A percentile compares a stretch with the other conserved stretches of the same genome.
These are phyloP conservation scores for Pantherophis guttatus DNA, from an alignment of 2,113 vertebrate species.

Conservation along the genomic window DNA sequence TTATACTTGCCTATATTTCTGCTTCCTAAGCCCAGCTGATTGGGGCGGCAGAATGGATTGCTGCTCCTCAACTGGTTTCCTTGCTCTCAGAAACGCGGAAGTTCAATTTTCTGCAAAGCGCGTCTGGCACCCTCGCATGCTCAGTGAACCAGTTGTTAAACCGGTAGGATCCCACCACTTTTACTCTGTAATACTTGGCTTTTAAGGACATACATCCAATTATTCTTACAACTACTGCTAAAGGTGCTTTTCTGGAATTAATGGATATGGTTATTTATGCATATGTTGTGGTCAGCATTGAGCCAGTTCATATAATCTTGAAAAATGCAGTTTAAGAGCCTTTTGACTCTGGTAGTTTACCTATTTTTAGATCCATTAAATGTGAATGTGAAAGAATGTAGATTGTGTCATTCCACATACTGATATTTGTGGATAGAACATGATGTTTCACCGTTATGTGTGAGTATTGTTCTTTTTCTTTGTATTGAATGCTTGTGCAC, in stretches of 20 bases:
- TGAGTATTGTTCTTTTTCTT: constrained; percentile 39
- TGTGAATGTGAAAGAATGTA: not conserved
- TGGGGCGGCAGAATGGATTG: too few species aligned
- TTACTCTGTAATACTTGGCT: constrained; percentile 15
- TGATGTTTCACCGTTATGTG: constrained; percentile 13
- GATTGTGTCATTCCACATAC: not conserved
- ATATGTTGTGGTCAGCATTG: constrained; percentile 29
- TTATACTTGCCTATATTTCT: too few species aligned
- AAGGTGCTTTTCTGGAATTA: constrained; percentile 20
- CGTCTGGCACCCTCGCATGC: too few species aligned
- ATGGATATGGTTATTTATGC: constrained; percentile 43
- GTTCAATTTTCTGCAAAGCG: too few species aligned
- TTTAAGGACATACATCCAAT: constrained; percentile 4
- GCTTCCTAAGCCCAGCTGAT: too few species aligned
- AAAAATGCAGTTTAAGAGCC: constrained; percentile 20
- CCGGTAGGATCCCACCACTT: too few species aligned
- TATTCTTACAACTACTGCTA: not conserved
- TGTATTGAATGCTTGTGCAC: not conserved
- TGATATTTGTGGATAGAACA: constrained; percentile 9
- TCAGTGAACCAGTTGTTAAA: too few species aligned
- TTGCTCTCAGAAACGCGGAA: too few species aligned
- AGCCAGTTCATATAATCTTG: constrained; percentile 4
- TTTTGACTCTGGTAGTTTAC: not conserved
- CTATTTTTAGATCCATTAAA: constrained; percentile 30
- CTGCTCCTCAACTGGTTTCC: too few species aligned